Evolutionary conservation across 2,113 vertebrate species (phyloP).

Genomic region (Microtus oregoni): DNA sequence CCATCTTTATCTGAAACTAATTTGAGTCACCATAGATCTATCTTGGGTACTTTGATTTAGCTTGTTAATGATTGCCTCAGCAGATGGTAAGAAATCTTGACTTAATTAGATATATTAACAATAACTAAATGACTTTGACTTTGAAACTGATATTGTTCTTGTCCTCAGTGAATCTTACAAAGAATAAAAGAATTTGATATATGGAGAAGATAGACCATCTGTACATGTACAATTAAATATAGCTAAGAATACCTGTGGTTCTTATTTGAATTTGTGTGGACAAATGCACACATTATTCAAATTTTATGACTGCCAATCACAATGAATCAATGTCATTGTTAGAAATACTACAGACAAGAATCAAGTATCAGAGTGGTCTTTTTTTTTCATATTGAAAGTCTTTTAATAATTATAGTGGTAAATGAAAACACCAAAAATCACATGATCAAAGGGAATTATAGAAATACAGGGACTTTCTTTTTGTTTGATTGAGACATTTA

Average conservation of each 20-base stretch:
- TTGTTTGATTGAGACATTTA: too few relatives aligned
- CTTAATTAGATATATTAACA: conserved; percentile 71
- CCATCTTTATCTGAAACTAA: conserved; percentile 70
- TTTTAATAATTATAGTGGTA: too few relatives aligned
- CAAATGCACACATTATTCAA: background rate
- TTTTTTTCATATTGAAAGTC: too few relatives aligned
- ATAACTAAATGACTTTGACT: conserved; percentile 76
- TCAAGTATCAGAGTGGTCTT: background rate
- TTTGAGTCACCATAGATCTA: conserved; percentile 37
- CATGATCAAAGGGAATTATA: too few relatives aligned
- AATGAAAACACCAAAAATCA: too few relatives aligned
- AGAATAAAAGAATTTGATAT: conserved; percentile 55
- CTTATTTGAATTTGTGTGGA: background rate
- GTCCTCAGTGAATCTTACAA: conserved; percentile 25
- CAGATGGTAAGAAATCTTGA: conserved; percentile 79
- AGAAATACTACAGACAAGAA: background rate
- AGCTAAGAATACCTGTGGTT: background rate
- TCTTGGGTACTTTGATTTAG: conserved; percentile 66
- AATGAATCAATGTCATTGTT: background rate
- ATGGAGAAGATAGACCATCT: background rate
- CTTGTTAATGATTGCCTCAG: conserved; percentile 72
- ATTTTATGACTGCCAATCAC: background rate
- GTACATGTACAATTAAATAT: background rate
- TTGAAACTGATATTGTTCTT: conserved; percentile 57
- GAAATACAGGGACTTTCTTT: too few relatives aligned